Evolutionary conservation across 2,113 vertebrate genomes (phyloP), one percentile per base, ranked within the genome.

Genomic region (Lanius collurio): DNA sequence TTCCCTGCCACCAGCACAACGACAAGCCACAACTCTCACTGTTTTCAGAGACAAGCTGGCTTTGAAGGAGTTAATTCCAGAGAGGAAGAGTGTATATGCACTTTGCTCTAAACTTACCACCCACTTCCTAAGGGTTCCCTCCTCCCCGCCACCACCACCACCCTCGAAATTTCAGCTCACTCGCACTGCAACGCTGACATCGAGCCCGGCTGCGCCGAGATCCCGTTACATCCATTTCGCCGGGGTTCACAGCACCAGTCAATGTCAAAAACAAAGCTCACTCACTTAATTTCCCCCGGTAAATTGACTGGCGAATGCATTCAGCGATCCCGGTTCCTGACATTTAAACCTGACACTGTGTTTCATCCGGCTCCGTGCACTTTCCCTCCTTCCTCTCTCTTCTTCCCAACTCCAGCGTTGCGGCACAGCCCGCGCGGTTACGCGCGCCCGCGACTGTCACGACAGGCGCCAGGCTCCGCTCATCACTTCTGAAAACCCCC

Each of bases 21-120:
- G 70, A 63, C 81, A 41, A 84, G 83, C 2, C 19, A 35, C 77
- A 74, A 22, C 71, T 83, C 85, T 68, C 83, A 2, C 55, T 18
- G 79, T 46, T 94, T 52, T 13, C 69, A 6, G 55, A 30, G 69
- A 26, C 79, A 30, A 44, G 60, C 87, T 87, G 97, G 97, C 86
- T 94, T 39, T 26, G 96, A 98, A 98, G 95, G 98, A 97, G 98
- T 98, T 98, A 98, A 98, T 84, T 57, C 42, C 95, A 87, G 95
- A 97, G 95, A 98, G 98, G 97, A 98, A 98, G 97, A 97, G 93
- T 94, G 95, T 94, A 91, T 94, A 94, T 92, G 96, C 96, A 97
- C 97, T 98, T 97, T 97, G 97, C 96, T 97, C 96, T 96, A 98
- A 98, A 98, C 98, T 98, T 98, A 98, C 98, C 98, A 98, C 97